phyloP scores from a whole-genome alignment of 1,140 invertebrate genomes.

The Bombus affinis region DNA sequence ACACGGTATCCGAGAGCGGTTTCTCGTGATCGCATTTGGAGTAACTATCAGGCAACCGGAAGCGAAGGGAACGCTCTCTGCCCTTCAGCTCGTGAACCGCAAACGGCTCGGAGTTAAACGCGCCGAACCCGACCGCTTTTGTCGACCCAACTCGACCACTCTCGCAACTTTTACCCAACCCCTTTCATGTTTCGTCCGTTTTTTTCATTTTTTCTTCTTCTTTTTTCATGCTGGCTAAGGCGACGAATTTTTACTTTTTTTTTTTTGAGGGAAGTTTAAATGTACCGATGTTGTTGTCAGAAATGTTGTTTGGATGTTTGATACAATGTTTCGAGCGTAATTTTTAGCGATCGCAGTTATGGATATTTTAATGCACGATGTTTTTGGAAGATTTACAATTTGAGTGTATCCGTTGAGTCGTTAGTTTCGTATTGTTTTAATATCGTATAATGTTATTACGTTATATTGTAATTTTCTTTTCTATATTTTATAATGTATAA shows the following conservation, averaged over 20 bases:
- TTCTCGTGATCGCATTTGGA: slow-evolving; percentile 29
- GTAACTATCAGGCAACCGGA: slow-evolving; percentile 10
- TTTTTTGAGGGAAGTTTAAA: neutral
- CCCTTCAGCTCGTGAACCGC: slow-evolving; percentile 22
- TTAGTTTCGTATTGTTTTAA: too few species aligned
- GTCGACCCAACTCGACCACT: neutral
- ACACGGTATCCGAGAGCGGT: slow-evolving; percentile 32
- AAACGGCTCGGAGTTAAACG: slow-evolving; percentile 41
- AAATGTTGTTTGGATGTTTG: neutral
- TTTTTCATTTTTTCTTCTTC: neutral
- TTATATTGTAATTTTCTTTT: too few species aligned
- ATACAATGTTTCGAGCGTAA: neutral
- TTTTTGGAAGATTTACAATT: too few species aligned
- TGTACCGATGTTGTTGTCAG: neutral
- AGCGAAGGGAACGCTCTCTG: neutral
- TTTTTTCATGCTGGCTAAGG: neutral
- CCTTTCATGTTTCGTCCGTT: neutral
- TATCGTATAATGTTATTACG: too few species aligned
- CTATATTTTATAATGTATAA: too few species aligned
- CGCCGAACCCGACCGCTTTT: neutral
- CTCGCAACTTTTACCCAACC: neutral
- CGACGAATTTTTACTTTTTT: neutral
- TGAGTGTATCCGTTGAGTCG: too few species aligned
- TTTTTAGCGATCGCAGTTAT: neutral
- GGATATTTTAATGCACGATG: neutral